Evolutionary conservation across 1,140 invertebrate species (phyloP).

Genomic region (Musca domestica): DNA sequence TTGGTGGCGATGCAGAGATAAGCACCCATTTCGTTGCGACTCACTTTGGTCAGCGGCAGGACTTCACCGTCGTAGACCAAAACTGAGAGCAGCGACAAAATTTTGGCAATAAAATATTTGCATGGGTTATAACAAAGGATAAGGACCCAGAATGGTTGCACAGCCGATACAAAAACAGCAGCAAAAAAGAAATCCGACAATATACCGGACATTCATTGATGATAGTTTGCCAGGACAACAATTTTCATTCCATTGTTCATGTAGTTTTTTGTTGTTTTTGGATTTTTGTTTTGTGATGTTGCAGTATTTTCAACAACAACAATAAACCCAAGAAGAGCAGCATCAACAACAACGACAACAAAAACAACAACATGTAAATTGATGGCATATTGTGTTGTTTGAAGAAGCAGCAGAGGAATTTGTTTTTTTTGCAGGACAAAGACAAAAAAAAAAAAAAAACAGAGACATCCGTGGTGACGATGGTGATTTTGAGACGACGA

Average conservation of each 20-base stretch:
- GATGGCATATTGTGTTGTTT: constrained; percentile 7
- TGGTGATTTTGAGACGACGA: no score
- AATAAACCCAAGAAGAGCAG: neutral
- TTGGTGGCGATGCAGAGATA: constrained; percentile 80
- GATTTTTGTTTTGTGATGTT: neutral
- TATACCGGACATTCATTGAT: constrained; percentile 8
- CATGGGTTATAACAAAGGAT: neutral
- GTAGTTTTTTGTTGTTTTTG: neutral
- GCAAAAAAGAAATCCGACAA: neutral
- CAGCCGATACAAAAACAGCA: neutral
- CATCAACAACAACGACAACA: neutral
- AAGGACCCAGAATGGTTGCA: neutral
- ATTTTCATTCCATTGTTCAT: constrained; percentile 1
- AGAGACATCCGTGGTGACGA: neutral
- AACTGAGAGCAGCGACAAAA: constrained; percentile 54
- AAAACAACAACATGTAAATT: constrained; percentile 1
- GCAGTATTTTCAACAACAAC: neutral
- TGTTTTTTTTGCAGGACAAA: neutral
- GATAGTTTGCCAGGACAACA: neutral
- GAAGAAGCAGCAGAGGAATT: no score
- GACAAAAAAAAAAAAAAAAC: neutral
- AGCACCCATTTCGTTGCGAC: constrained; percentile 82
- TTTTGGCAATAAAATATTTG: no score
- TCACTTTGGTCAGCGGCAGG: constrained; percentile 78
- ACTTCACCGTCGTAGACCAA: constrained; percentile 76